Evolutionary conservation across 1,140 invertebrate species (phyloP).

Genomic region (Cydia pomonella): DNA sequence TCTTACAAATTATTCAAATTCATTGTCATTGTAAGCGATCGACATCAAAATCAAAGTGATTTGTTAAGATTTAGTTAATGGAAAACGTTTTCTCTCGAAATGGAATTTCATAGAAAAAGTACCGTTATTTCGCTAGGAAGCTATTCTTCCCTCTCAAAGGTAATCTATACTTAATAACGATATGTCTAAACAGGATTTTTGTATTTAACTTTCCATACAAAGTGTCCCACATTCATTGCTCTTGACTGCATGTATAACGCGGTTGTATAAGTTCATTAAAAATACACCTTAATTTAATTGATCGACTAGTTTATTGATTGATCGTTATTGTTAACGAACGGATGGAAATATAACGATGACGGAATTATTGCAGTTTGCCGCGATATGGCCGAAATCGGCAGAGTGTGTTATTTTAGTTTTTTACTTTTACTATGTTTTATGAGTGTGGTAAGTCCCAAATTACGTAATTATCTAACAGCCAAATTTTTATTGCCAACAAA

Average conservation of each 20-base stretch:
- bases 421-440: conserved; percentile 41
- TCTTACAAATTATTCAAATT: too few species aligned
- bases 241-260: background rate
- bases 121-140: too few species aligned
- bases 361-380: conserved; percentile 10
- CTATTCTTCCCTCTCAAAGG: too few species aligned
- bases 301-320: background rate
- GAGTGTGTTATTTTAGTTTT: conserved; percentile 33
- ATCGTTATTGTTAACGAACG: background rate
- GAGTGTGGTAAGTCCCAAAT: conserved; percentile 41
- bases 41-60: too few species aligned
- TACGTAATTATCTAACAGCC: background rate
- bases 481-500: background rate
- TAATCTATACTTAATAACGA: too few species aligned
- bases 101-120: too few species aligned
- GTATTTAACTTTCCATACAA: too few species aligned
- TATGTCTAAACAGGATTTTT: too few species aligned
- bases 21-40: too few species aligned
- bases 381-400: conserved; percentile 40
- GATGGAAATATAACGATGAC: background rate
- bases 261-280: background rate
- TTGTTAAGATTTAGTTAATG: too few species aligned
- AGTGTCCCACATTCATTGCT: too few species aligned
- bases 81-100: too few species aligned
- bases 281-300: background rate